A percentile compares a stretch with the other conserved stretches of the same genome.
Conservation (phyloP, 2,797 vertebrate species). For the Petrocephalus schoutedeni region DNA sequence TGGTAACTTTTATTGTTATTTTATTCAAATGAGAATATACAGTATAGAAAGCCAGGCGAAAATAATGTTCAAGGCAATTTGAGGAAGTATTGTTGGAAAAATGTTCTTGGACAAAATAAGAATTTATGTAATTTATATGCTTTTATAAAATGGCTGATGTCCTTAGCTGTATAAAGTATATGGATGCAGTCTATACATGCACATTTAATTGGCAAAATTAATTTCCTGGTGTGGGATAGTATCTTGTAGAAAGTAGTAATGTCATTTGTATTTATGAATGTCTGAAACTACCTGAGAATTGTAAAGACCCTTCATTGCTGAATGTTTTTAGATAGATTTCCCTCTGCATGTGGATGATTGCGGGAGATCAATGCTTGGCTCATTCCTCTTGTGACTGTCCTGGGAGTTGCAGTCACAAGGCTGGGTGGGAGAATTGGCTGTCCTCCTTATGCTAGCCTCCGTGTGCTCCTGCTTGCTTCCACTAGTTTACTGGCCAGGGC, state of each 20-base stretch:
- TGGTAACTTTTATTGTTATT: not conserved
- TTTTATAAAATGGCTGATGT: not conserved
- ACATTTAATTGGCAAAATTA: not conserved
- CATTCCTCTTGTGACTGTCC: not conserved
- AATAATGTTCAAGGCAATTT: not conserved
- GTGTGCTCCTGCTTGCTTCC: slow-evolving; percentile 34
- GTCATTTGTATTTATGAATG: not conserved
- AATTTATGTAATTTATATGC: not conserved
- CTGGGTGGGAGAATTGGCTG: slow-evolving; percentile 37
- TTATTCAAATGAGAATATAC: not conserved
- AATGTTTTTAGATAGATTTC: not conserved
- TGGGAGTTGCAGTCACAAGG: not conserved
- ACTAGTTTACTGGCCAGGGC: slow-evolving; percentile 32
- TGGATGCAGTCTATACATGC: not conserved
- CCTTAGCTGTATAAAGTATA: not conserved
- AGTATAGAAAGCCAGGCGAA: not conserved
- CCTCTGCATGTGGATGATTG: not conserved
- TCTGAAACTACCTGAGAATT: not conserved
- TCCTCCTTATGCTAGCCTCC: slow-evolving; percentile 45
- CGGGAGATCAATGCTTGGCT: not conserved
- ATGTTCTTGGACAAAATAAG: not conserved
- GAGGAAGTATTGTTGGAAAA: not conserved
- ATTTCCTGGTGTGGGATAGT: not conserved
- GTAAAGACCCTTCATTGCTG: not conserved
- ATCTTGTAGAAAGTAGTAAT: not conserved